Evolutionary conservation across 2,797 vertebrate species (phyloP).

Genomic region (Gallinago nigripennis): DNA sequence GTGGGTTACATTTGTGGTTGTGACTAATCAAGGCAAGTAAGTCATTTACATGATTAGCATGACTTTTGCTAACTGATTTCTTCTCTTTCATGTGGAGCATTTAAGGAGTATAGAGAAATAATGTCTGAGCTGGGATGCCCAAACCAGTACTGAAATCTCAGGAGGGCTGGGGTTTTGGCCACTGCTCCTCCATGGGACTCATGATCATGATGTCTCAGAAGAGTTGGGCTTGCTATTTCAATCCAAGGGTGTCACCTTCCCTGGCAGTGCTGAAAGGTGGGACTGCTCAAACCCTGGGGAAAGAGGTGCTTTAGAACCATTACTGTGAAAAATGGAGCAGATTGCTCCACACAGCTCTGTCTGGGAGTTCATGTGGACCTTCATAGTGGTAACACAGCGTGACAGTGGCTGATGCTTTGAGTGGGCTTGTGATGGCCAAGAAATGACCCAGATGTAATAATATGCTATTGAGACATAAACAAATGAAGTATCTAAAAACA

Average conservation of each 20-base stretch:
- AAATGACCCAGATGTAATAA: neutral
- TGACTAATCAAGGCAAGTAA: neutral
- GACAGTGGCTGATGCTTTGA: neutral
- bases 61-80: neutral
- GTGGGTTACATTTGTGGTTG: neutral
- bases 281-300: neutral
- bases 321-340: neutral
- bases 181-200: neutral
- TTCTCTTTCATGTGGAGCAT: neutral
- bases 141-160: neutral
- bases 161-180: neutral
- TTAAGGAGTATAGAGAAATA: neutral
- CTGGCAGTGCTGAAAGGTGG: accelerated
- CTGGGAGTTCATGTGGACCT: neutral
- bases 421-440: neutral
- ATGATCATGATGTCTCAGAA: neutral
- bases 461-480: neutral
- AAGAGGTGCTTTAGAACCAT: neutral
- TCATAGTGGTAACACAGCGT: neutral
- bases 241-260: neutral
- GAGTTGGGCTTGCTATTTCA: neutral
- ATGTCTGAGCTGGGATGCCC: neutral
- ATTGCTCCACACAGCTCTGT: neutral
- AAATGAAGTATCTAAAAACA: neutral
- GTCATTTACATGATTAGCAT: neutral